Conservation (phyloP, 2,113 vertebrate species). For the Rhinoptilus africanus region DNA sequence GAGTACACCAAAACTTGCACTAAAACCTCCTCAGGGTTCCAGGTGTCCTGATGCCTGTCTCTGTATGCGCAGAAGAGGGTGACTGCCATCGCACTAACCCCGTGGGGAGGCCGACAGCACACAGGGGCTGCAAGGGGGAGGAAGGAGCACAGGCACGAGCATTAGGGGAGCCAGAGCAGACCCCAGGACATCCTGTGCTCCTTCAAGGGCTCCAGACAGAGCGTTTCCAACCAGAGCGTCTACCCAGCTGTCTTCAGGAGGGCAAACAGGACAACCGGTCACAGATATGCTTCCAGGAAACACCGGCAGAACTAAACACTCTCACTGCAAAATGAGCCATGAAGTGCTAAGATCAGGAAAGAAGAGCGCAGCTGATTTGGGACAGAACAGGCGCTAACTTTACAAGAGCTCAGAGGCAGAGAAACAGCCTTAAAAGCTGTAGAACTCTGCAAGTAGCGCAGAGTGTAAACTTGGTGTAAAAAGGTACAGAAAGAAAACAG, state of each 20-base stretch:
- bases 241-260: not conserved
- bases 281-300: not conserved
- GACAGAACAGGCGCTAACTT: not conserved
- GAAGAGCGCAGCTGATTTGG: not conserved
- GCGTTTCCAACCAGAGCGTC: not conserved
- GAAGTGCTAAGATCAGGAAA: not conserved
- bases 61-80: not conserved
- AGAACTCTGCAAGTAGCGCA: not conserved
- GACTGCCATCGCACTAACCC: not conserved
- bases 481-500: not conserved
- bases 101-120: not conserved
- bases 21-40: not conserved
- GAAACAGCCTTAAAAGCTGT: not conserved
- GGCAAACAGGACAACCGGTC: not conserved
- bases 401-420: not conserved
- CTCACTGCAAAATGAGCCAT: not conserved
- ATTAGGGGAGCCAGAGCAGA: not conserved
- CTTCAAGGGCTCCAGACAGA: not conserved
- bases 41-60: not conserved
- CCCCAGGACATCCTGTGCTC: rapidly evolving
- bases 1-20: not conserved
- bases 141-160: not conserved
- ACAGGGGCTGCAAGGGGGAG: too few species aligned
- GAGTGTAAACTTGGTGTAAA: not conserved
- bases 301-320: too few species aligned